Evolutionary conservation across 2,888 invertebrate species (phyloP).

Genomic region (Crepidodera aurea): DNA sequence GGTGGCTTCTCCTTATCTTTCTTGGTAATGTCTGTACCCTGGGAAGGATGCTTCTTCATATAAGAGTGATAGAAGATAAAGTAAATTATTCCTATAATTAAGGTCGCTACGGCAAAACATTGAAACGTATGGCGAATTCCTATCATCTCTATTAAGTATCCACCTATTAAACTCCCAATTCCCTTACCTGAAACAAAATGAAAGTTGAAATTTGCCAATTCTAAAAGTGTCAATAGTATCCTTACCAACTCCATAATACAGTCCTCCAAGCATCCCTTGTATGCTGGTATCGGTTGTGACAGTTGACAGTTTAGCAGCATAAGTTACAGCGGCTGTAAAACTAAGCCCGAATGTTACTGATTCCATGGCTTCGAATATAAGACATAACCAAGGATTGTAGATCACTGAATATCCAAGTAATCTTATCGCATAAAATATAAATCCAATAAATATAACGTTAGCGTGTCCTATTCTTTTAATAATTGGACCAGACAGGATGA

Average conservation of each 20-base stretch:
- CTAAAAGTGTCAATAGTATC: not conserved
- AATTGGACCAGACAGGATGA: constrained; percentile 80
- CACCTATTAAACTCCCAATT: constrained; percentile 77
- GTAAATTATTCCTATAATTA: constrained; percentile 73
- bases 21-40: constrained; percentile 68
- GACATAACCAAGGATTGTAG: constrained; percentile 78
- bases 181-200: constrained; percentile 70
- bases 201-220: not conserved
- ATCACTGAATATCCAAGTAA: constrained; percentile 78
- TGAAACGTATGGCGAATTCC: constrained; percentile 78
- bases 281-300: constrained; percentile 78
- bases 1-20: constrained; percentile 60
- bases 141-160: constrained; percentile 75
- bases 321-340: constrained; percentile 80
- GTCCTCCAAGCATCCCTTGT: constrained; percentile 78
- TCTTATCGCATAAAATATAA: constrained; percentile 77
- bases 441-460: constrained; percentile 79
- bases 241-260: constrained; percentile 81
- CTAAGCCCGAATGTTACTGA: constrained; percentile 78
- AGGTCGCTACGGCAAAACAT: constrained; percentile 71
- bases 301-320: constrained; percentile 77
- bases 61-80: constrained; percentile 73
- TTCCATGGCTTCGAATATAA: constrained; percentile 80
- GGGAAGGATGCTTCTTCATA: constrained; percentile 66
- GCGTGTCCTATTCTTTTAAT: constrained; percentile 77